These are phyloP conservation scores for Pecten maximus DNA, from an alignment of 2,888 invertebrate species.

Conservation along the genomic window DNA sequence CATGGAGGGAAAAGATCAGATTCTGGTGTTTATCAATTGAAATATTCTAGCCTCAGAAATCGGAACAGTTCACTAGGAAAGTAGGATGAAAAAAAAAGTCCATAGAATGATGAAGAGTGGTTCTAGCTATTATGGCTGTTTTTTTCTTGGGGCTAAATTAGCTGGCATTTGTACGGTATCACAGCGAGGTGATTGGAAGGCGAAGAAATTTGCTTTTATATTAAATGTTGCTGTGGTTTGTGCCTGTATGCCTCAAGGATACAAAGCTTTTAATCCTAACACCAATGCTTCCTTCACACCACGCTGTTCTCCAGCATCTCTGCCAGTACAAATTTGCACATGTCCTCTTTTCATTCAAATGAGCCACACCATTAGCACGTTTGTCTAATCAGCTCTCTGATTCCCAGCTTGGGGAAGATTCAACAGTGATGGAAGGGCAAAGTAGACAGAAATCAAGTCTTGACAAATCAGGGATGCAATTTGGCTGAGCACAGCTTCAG, in stretches of 20 bases:
- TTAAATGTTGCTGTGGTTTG: constrained; percentile 28
- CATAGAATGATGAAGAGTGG: background rate
- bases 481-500: background rate
- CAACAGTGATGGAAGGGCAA: background rate
- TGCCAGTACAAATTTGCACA: constrained; percentile 1
- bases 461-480: constrained; percentile 20
- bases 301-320: background rate
- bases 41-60: background rate
- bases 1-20: background rate
- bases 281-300: background rate
- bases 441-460: constrained; percentile 1
- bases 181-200: constrained; percentile 6
- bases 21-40: background rate
- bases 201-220: constrained; percentile 21
- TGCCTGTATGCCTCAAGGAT: constrained; percentile 4
- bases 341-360: constrained; percentile 24
- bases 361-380: constrained; percentile 21
- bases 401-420: background rate
- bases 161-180: constrained; percentile 26
- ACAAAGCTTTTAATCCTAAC: constrained; percentile 23
- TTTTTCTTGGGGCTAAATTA: constrained; percentile 6
- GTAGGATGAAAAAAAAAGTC: background rate
- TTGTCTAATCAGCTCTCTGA: constrained; percentile 11
- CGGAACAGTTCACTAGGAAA: background rate
- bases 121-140: background rate